phyloP scores from a whole-genome alignment of 2,888 invertebrate species.

The Iphiclides podalirius region DNA sequence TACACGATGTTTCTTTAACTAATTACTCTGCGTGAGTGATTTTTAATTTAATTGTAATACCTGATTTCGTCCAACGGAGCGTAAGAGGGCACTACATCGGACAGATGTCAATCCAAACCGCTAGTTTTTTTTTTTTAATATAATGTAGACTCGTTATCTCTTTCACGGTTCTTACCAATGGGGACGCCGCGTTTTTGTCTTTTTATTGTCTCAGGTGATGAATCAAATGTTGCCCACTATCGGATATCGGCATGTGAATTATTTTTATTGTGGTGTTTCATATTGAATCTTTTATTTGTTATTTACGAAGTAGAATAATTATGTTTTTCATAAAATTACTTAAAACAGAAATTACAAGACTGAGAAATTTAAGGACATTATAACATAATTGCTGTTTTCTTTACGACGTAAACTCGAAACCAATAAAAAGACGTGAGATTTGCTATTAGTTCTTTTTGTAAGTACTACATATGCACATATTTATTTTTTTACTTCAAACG shows the following conservation, averaged over 20 bases:
- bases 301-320: no score
- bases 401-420: no score
- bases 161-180: constrained; percentile 45
- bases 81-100: constrained; percentile 53
- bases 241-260: constrained; percentile 7
- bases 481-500: no score
- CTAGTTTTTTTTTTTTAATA: constrained; percentile 36
- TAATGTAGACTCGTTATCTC: constrained; percentile 29
- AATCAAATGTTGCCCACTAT: constrained; percentile 37
- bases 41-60: constrained; percentile 80
- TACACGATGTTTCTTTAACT: constrained; percentile 54
- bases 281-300: no score
- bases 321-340: no score
- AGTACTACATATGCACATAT: no score
- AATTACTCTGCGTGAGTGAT: constrained; percentile 66
- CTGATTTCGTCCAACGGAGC: constrained; percentile 71
- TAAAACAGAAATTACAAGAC: no score
- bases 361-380: no score
- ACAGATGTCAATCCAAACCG: constrained; percentile 72
- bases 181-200: constrained; percentile 44
- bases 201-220: constrained; percentile 58
- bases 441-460: no score
- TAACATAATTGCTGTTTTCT: no score
- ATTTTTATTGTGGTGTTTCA: no score
- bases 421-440: no score